Percentiles rank a stretch among this genome's conserved stretches.
Evolutionary conservation across 2,113 vertebrate species (phyloP).

Genomic region (Hirundichthys speculiger): DNA sequence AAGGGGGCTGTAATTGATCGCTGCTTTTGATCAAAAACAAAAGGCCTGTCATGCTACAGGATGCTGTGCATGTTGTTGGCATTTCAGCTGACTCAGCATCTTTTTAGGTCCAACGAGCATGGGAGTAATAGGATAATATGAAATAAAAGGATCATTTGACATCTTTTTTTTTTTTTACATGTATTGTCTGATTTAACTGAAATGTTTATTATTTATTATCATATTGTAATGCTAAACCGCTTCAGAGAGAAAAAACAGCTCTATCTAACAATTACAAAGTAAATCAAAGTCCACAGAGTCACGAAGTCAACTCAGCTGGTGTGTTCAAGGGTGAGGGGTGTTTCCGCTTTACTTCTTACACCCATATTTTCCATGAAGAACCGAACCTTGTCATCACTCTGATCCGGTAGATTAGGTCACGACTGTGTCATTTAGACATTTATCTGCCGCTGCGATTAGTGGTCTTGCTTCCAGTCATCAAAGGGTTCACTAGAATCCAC

Average conservation of each 20-base stretch:
- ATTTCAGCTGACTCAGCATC: conserved; percentile 36
- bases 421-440: conserved; percentile 14
- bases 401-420: conserved; percentile 14
- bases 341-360: neutral
- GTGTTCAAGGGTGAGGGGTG: neutral
- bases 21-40: conserved; percentile 59
- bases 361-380: conserved; percentile 5
- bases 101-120: neutral
- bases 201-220: too few relatives aligned
- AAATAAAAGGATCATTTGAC: neutral
- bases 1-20: conserved; percentile 30
- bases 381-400: neutral
- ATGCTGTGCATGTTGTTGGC: conserved; percentile 17
- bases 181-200: neutral
- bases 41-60: conserved; percentile 39
- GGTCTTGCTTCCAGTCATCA: conserved; percentile 1
- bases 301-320: neutral
- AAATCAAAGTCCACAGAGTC: neutral
- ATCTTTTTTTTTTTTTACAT: neutral
- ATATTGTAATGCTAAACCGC: too few relatives aligned
- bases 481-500: conserved; percentile 7
- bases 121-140: too few relatives aligned
- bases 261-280: too few relatives aligned
- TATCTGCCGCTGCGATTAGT: conserved; percentile 23
- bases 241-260: too few relatives aligned